Evolutionary conservation across 1,140 invertebrate genomes (phyloP).

Genomic region (Dryas iulia): DNA sequence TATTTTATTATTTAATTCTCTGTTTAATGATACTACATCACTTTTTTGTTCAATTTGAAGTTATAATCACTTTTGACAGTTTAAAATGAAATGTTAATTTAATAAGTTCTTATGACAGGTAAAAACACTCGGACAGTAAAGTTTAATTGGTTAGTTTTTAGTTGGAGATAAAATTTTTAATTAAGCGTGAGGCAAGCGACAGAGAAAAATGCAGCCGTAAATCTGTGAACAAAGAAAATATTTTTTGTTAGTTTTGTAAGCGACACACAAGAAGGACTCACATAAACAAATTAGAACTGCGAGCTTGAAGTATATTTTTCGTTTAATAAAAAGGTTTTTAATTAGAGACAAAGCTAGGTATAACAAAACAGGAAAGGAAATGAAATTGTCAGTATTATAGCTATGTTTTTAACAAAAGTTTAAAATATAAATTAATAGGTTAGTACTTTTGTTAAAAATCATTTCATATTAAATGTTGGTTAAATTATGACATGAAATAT

Average conservation of each 20-base stretch:
- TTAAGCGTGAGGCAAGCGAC: constrained; percentile 44
- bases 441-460: not conserved
- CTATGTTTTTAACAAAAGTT: too few species aligned
- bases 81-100: too few species aligned
- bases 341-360: not conserved
- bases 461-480: not conserved
- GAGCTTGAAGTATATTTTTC: not conserved
- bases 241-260: constrained; percentile 64
- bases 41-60: not conserved
- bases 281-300: not conserved
- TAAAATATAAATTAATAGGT: too few species aligned
- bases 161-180: constrained; percentile 31
- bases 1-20: constrained; percentile 4
- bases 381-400: not conserved
- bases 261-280: constrained; percentile 3
- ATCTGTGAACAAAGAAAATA: constrained; percentile 72
- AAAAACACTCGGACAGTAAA: constrained; percentile 1
- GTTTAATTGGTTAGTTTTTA: constrained; percentile 19
- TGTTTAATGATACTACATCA: not conserved
- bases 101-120: not conserved
- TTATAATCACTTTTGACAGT: not conserved
- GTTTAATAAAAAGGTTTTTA: not conserved
- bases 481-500: too few species aligned
- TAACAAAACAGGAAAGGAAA: not conserved
- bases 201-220: constrained; percentile 38